Evolutionary conservation across 2,113 vertebrate genomes (phyloP).

Genomic region (Oryzias javanicus): DNA sequence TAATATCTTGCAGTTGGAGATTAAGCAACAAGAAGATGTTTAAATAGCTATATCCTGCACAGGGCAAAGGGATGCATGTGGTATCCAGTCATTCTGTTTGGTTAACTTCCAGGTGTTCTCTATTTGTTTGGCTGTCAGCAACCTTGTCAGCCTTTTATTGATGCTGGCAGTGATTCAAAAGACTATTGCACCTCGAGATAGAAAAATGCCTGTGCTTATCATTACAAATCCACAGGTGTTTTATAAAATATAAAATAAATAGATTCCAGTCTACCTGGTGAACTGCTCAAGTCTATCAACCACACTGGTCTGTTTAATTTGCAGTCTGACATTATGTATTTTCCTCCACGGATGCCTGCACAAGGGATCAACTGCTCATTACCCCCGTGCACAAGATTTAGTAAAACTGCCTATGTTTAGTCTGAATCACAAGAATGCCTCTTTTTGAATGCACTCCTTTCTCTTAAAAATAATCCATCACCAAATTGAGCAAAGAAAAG

Average conservation of each 20-base stretch:
- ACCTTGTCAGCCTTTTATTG: conserved; percentile 55
- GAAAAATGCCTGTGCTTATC: conserved; percentile 43
- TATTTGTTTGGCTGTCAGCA: conserved; percentile 56
- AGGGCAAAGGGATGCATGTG: conserved; percentile 34
- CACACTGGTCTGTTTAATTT: conserved; percentile 22
- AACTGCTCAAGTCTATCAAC: conserved; percentile 31
- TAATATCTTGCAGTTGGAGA: conserved; percentile 51
- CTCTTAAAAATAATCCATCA: conserved; percentile 75
- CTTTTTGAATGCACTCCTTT: conserved; percentile 64
- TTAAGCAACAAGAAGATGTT: conserved; percentile 44
- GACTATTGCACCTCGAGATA: conserved; percentile 32
- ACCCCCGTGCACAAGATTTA: conserved; percentile 36
- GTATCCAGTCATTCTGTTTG: conserved; percentile 36
- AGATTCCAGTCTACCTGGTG: conserved; percentile 50
- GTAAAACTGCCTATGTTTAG: conserved; percentile 51
- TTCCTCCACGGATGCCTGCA: conserved; percentile 22
- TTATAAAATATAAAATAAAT: conserved; percentile 54
- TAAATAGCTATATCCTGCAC: conserved; percentile 40
- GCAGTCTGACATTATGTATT: conserved; percentile 24
- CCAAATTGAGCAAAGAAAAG: conserved; percentile 75
- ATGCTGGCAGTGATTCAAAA: conserved; percentile 56
- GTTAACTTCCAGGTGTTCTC: conserved; percentile 63
- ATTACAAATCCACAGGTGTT: conserved; percentile 66
- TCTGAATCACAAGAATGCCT: conserved; percentile 62
- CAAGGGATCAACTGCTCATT: conserved; percentile 44